Conservation (phyloP, 92 coral and sea anemone species). For the Phymanthus crucifer region DNA sequence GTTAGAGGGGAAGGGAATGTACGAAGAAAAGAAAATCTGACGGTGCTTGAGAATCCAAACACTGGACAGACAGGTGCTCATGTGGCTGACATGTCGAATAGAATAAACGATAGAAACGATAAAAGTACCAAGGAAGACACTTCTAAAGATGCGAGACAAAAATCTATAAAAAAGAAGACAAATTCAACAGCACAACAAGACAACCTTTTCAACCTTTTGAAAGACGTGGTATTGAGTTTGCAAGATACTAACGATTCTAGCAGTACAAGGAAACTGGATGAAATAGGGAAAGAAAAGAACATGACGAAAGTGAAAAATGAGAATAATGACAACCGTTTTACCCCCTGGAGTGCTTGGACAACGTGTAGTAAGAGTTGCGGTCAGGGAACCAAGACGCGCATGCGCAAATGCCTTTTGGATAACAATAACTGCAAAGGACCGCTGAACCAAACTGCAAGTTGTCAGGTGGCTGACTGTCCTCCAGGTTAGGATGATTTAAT, state of each 20-base stretch:
- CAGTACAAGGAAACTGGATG: neutral
- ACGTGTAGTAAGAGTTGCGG: conserved; percentile 66
- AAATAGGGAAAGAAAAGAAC: neutral
- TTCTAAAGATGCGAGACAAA: neutral
- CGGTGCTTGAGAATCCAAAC: neutral
- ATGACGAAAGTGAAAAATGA: neutral
- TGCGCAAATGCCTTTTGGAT: conserved; percentile 43
- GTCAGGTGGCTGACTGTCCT: conserved; percentile 42
- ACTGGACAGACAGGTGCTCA: neutral
- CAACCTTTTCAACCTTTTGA: conserved; percentile 7
- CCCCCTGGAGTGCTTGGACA: conserved; percentile 70
- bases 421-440: conserved; percentile 37
- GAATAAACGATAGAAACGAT: neutral
- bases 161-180: neutral
- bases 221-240: conserved; percentile 9
- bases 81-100: neutral
- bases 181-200: neutral
- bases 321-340: conserved; percentile 38
- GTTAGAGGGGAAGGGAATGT: conserved; percentile 1
- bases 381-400: conserved; percentile 52
- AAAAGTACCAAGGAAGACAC: neutral
- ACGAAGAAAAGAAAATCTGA: neutral
- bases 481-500: conserved; percentile 26
- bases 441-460: conserved; percentile 39
- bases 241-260: neutral